Conservation (phyloP, 2,797 vertebrate species). For the Rachycentron canadum region DNA sequence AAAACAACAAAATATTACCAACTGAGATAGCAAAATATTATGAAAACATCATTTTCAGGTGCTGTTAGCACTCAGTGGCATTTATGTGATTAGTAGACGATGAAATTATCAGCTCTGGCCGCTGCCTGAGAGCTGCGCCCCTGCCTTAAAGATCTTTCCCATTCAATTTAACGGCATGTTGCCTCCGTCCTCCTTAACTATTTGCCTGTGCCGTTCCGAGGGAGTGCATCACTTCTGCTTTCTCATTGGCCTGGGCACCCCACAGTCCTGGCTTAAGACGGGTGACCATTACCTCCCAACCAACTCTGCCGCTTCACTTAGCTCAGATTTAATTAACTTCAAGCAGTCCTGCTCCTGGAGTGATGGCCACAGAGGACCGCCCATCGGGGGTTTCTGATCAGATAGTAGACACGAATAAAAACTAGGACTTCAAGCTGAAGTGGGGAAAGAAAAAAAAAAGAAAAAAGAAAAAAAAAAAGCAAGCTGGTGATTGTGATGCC, state of each 20-base stretch:
- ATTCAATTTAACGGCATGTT: conserved; percentile 82
- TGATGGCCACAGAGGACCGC: conserved; percentile 54
- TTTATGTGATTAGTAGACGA: conserved; percentile 76
- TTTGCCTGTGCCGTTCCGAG: conserved; percentile 67
- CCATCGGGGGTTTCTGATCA: conserved; percentile 62
- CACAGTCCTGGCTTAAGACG: conserved; percentile 60
- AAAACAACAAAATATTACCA: conserved; percentile 55
- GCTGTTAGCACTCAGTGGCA: conserved; percentile 66
- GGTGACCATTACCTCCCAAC: conserved; percentile 68
- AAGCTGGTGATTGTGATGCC: conserved; percentile 35
- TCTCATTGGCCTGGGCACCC: conserved; percentile 57
- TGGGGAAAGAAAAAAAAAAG: conserved; percentile 39
- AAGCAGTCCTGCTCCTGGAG: conserved; percentile 58
- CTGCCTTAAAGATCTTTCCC: conserved; percentile 68
- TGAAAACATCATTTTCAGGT: conserved; percentile 63
- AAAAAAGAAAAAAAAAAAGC: conserved; percentile 16
- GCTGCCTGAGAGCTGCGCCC: conserved; percentile 42
- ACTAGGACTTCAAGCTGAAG: conserved; percentile 44
- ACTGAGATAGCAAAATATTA: conserved; percentile 47
- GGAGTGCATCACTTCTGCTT: conserved; percentile 65
- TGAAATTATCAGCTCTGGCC: conserved; percentile 71
- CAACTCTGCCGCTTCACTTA: conserved; percentile 71
- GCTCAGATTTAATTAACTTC: conserved; percentile 81
- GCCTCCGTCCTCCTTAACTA: conserved; percentile 71
- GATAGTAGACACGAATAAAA: conserved; percentile 58